Conservation (phyloP, 2,888 invertebrate genomes). For the Dichetophora obliterata region DNA sequence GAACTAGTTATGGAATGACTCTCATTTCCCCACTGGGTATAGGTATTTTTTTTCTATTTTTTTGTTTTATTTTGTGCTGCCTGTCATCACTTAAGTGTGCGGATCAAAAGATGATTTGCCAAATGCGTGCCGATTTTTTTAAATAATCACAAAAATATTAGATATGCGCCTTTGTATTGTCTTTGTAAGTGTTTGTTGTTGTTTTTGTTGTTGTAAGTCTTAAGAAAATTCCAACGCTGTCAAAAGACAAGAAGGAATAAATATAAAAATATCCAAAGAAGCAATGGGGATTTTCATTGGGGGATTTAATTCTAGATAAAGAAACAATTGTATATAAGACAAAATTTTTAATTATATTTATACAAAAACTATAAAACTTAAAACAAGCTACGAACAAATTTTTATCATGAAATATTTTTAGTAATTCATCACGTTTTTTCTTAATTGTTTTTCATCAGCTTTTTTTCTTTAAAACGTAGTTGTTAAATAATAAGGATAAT, state of each 20-base stretch:
- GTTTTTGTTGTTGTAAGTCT: background rate
- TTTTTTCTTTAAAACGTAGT: too few relatives aligned
- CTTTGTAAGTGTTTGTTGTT: slow-evolving; percentile 19
- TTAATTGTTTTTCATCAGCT: too few relatives aligned
- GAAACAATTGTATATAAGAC: too few relatives aligned
- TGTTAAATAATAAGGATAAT: too few relatives aligned
- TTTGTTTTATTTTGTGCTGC: slow-evolving; percentile 22
- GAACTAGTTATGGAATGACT: too few relatives aligned
- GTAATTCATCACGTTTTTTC: too few relatives aligned
- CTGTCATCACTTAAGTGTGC: slow-evolving; percentile 57
- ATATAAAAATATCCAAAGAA: slow-evolving; percentile 60
- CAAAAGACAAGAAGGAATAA: slow-evolving; percentile 35
- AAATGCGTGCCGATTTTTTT: slow-evolving; percentile 64
- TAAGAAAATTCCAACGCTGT: background rate
- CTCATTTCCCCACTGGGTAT: too few relatives aligned
- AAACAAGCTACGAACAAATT: too few relatives aligned
- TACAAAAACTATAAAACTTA: too few relatives aligned
- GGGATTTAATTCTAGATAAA: slow-evolving; percentile 31
- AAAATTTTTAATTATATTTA: too few relatives aligned
- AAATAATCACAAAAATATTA: slow-evolving; percentile 46
- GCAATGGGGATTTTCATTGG: slow-evolving; percentile 61
- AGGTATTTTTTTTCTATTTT: slow-evolving; percentile 48
- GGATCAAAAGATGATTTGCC: slow-evolving; percentile 68
- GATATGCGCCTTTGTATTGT: slow-evolving; percentile 10
- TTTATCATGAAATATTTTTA: too few relatives aligned